Percentiles rank a stretch among this genome's conserved stretches.
These are phyloP conservation scores for Scolanthus callimorphus DNA, from an alignment of 92 coral and sea anemone genomes.

Conservation along the genomic window DNA sequence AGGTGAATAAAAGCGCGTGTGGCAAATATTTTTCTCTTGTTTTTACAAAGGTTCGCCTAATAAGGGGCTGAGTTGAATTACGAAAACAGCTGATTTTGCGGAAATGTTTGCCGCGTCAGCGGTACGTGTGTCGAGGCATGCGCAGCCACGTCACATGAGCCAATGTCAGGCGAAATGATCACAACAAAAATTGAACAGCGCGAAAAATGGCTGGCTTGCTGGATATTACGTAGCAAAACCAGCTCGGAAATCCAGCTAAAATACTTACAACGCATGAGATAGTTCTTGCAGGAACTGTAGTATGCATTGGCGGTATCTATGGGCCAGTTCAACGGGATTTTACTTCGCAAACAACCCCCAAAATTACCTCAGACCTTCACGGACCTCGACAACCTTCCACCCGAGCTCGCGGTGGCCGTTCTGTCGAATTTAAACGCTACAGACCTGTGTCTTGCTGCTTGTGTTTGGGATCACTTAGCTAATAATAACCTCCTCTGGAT, in stretches of 20 bases:
- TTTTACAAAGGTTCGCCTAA: no score
- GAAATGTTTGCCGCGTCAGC: no score
- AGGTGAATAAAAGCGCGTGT: no score
- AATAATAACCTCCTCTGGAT: slow-evolving; percentile 91
- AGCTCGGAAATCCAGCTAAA: neutral
- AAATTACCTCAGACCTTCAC: slow-evolving; percentile 70
- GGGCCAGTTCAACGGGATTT: slow-evolving; percentile 82
- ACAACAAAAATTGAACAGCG: slow-evolving; percentile 41
- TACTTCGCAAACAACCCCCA: slow-evolving; percentile 49
- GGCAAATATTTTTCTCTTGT: no score
- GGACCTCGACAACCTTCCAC: slow-evolving; percentile 87
- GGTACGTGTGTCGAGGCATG: neutral
- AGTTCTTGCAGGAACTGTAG: slow-evolving; percentile 4
- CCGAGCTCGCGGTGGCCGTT: slow-evolving; percentile 90
- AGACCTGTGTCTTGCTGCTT: slow-evolving; percentile 95
- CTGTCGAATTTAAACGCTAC: slow-evolving; percentile 93
- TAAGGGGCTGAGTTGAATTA: no score
- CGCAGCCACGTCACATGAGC: slow-evolving; percentile 62
- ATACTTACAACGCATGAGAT: neutral
- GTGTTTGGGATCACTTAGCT: slow-evolving; percentile 96
- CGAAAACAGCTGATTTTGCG: no score
- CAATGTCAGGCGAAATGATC: slow-evolving; percentile 57
- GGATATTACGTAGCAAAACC: neutral
- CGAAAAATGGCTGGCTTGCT: neutral
- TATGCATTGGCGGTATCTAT: slow-evolving; percentile 61